Conservation (phyloP, 2,888 invertebrate species). For the Meta bourneti region DNA sequence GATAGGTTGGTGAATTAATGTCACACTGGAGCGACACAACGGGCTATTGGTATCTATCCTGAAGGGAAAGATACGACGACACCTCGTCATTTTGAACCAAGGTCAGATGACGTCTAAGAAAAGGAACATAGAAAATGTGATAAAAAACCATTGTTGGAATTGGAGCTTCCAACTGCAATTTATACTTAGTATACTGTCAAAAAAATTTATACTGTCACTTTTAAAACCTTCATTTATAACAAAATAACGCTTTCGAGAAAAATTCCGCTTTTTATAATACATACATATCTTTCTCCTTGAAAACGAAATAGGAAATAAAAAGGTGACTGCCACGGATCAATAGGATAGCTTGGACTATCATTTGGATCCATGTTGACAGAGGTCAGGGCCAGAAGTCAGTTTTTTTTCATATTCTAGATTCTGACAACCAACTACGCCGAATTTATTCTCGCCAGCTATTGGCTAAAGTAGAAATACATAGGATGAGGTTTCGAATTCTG, state of each 20-base stretch:
- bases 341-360: conserved; percentile 3
- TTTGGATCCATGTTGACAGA: conserved; percentile 2
- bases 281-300: conserved; percentile 1
- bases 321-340: neutral
- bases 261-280: neutral
- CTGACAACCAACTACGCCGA: conserved; percentile 5
- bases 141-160: too few relatives aligned
- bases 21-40: too few relatives aligned
- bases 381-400: too few relatives aligned
- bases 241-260: neutral
- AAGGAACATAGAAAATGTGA: too few relatives aligned
- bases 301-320: neutral
- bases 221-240: neutral
- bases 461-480: conserved; percentile 1
- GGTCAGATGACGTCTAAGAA: too few relatives aligned
- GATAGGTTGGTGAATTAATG: too few relatives aligned
- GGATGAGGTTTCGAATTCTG: conserved; percentile 12
- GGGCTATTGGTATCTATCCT: too few relatives aligned
- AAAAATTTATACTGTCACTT: too few relatives aligned
- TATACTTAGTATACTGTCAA: too few relatives aligned
- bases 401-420: neutral
- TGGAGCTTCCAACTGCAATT: too few relatives aligned
- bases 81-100: too few relatives aligned
- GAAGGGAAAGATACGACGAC: too few relatives aligned
- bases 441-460: conserved; percentile 11